Base-by-base conservation (phyloP, 1,140 invertebrate species). In the Hylaeus volcanicus region DNA sequence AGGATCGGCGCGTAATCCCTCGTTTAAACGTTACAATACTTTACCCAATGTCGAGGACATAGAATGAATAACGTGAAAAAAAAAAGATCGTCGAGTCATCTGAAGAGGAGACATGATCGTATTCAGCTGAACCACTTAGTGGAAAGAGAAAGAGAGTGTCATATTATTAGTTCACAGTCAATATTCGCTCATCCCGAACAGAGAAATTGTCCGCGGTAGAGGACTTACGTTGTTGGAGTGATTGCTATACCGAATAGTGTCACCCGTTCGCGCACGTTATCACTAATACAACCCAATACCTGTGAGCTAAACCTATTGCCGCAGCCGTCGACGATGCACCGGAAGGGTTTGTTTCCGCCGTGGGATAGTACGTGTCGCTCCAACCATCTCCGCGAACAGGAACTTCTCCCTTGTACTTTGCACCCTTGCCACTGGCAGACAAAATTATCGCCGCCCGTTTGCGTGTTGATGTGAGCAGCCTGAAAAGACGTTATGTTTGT, bases 311-410 rank as follows among this genome's bases (percentile, higher is more conserved):
- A 99, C 88, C 98, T 95, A 89, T 96, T 95, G 58, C 97, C 97
- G 93, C 98, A 99, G 73, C 97, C 96, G 85, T 98, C 97, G 82
- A 99, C 97, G 90, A 99, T 99, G 93, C 98, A 99, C 87, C 97
- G 96, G 93, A 98, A 99, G 43, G 98, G 98, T 92, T 99, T 99
- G 90, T 97, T 98, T 48, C 98, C 98, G 79, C 97, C 97, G 92
- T 99, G 98, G 1, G 96, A 96, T 51, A 98, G 93, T 43, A 99
- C 97, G 94, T 99, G 98, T 56, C 98, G 94, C 90, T 99, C 98
- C 56, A 99, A 93, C 98, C 98, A 99, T 60, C 97, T 95, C 66
- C 97, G 94, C 11, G 98, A 99, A 91, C 97, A 98, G 0, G 98
- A 99, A 26, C 96, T 96, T 88, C 97, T 96, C 83, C 97, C 97